These are phyloP conservation scores for Caiman crocodilus DNA, from an alignment of 2,797 vertebrate genomes.

Conservation along the genomic window DNA sequence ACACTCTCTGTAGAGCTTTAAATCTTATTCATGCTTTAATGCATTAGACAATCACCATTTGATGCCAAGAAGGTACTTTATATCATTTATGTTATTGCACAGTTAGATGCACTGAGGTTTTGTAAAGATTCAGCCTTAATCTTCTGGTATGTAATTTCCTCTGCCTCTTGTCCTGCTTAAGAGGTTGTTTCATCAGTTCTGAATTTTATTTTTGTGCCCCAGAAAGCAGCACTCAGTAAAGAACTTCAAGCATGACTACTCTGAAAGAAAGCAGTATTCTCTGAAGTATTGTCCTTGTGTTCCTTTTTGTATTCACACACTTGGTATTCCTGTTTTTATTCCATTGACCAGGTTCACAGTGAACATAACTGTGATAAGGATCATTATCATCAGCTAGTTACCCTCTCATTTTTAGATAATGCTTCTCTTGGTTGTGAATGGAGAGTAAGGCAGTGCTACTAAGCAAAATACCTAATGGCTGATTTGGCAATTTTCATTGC, in stretches of 20 bases:
- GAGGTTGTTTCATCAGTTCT: not conserved
- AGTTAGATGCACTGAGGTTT: not conserved
- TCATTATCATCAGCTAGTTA: slow-evolving; percentile 38
- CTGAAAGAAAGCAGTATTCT: slow-evolving; percentile 12
- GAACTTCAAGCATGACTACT: not conserved
- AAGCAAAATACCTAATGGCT: not conserved
- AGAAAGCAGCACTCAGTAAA: slow-evolving; percentile 26
- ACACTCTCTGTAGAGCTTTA: not conserved
- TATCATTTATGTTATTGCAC: slow-evolving; percentile 41
- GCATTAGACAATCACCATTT: slow-evolving; percentile 55
- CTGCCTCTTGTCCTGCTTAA: not conserved
- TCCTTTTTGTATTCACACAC: slow-evolving; percentile 48
- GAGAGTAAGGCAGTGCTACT: slow-evolving; percentile 13
- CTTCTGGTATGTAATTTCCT: not conserved
- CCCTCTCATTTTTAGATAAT: slow-evolving; percentile 29
- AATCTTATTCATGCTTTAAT: slow-evolving; percentile 14
- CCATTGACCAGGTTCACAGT: slow-evolving; percentile 30
- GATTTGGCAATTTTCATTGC: slow-evolving; percentile 12
- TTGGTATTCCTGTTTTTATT: slow-evolving; percentile 63
- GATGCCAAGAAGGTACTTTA: slow-evolving; percentile 64
- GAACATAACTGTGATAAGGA: slow-evolving; percentile 37
- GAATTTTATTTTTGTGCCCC: slow-evolving; percentile 23
- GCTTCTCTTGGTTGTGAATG: slow-evolving; percentile 8
- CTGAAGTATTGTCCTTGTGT: slow-evolving; percentile 39
- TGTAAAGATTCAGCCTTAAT: slow-evolving; percentile 1